Evolutionary conservation across 2,113 vertebrate genomes (phyloP), one percentile per base, ranked within the genome.

Genomic region (Syngnathus typhle): DNA sequence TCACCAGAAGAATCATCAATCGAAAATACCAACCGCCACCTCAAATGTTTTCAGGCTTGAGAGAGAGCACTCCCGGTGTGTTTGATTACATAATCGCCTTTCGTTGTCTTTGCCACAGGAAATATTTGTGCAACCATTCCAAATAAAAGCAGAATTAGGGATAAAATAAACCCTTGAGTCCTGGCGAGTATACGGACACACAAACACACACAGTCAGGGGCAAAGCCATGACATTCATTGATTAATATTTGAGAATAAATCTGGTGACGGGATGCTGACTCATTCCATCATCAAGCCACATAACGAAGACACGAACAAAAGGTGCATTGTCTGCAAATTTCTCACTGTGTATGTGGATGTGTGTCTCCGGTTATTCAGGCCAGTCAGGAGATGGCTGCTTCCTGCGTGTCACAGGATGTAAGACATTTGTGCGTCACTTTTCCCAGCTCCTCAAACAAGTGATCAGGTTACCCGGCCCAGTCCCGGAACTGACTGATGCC

Each of bases 351-450:
- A 19, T 59, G 67, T 65, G 27, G 23, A 51, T 44, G 61, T 37
- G 49, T 47, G 13, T 32, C 71, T 82, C 78, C 75, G 77, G 78
- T 72, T 76, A 70, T 81, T 78, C 71, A 76, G 66, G 65, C 23
- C 15, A n/a, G 55, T 75, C 61, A 73, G 79, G 75, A 77, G 73
- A 73, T 72, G 69, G 70, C 71, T 63, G 72, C 71, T 79, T 85
- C 82, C 81, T 79, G 69, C 65, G 36, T 75, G 56, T 80, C 65
- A 64, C 58, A 77, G 77, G 81, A 86, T 76, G 74, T 71, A 64
- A 69, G 80, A 82, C 72, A 47, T 55, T 12, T 12, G 38, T 6
- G n/a, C 47, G 52, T 78, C 73, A 82, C 43, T 69, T 77, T 72
- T 78, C 69, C 13, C 54, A 79, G 27, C 49, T 49, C 23, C 69